A percentile compares a stretch with the other conserved stretches of the same genome.
phyloP scores from a whole-genome alignment of 2,113 vertebrate genomes.

The Mastomys coucha region DNA sequence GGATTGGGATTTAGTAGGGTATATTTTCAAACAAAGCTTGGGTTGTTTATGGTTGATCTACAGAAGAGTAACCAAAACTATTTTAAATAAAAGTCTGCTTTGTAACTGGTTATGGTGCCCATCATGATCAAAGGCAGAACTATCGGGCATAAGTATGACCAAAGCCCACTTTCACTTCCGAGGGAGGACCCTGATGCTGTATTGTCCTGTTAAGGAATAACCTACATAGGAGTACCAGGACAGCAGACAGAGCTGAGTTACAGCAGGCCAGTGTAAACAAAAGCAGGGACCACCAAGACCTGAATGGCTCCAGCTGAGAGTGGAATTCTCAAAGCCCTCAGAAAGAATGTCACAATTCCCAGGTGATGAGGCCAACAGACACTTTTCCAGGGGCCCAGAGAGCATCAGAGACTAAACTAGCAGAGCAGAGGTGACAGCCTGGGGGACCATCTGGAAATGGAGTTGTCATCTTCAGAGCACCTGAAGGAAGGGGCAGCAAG shows the following conservation, averaged over 20 bases:
- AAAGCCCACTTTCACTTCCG: not conserved
- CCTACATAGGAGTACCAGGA: not conserved
- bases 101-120: not conserved
- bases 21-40: not conserved
- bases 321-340: not conserved
- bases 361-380: too few species aligned
- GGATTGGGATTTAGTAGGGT: not conserved
- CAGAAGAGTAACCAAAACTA: not conserved
- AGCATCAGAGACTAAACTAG: not conserved
- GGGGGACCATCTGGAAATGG: not conserved
- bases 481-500: too few species aligned
- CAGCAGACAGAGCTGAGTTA: not conserved
- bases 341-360: not conserved
- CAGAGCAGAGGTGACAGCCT: not conserved
- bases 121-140: not conserved
- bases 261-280: too few species aligned
- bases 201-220: not conserved
- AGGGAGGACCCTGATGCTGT: not conserved
- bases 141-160: not conserved
- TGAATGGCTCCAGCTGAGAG: not conserved
- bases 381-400: not conserved
- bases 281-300: not conserved
- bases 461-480: accelerated
- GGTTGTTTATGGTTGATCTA: not conserved
- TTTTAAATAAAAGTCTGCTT: not conserved